phyloP scores from a whole-genome alignment of 2,888 invertebrate genomes.

The Pocota personata region DNA sequence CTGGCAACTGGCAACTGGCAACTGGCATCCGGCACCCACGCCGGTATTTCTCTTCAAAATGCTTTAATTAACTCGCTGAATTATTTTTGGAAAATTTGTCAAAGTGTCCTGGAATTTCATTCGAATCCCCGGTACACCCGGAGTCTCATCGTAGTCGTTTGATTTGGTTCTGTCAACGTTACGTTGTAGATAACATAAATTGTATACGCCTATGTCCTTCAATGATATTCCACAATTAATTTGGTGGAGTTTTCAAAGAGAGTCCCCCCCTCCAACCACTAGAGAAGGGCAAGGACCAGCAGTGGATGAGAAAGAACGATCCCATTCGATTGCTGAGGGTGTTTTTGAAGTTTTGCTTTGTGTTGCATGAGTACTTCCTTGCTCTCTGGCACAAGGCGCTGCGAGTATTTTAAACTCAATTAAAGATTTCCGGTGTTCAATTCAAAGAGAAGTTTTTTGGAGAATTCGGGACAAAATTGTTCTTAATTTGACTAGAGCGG shows the following conservation, averaged over 20 bases:
- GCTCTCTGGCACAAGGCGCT: not conserved
- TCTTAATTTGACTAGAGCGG: not conserved
- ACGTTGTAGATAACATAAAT: slow-evolving; percentile 20
- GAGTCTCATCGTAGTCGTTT: slow-evolving; percentile 25
- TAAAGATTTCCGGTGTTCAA: slow-evolving; percentile 38
- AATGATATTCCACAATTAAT: slow-evolving; percentile 46
- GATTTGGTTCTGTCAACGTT: slow-evolving; percentile 21
- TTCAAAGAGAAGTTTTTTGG: slow-evolving; percentile 8
- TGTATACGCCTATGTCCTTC: slow-evolving; percentile 39
- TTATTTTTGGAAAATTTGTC: slow-evolving; percentile 67
- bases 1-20: not conserved
- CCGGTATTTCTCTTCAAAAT: slow-evolving; percentile 11
- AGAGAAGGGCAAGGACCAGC: not conserved
- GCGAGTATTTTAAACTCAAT: slow-evolving; percentile 39
- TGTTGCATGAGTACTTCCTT: not conserved
- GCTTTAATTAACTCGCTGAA: slow-evolving; percentile 70
- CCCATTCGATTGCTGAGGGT: not conserved
- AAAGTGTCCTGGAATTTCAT: slow-evolving; percentile 62
- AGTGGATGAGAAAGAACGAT: not conserved
- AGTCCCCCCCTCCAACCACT: not conserved
- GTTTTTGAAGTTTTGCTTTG: slow-evolving; percentile 27
- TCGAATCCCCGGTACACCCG: slow-evolving; percentile 26
- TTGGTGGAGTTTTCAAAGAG: slow-evolving; percentile 34
- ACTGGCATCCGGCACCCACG: not conserved
- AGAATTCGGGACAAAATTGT: slow-evolving; percentile 4